Evolutionary conservation across 2,113 vertebrate genomes (phyloP).

Genomic region (Prunella fulvescens): DNA sequence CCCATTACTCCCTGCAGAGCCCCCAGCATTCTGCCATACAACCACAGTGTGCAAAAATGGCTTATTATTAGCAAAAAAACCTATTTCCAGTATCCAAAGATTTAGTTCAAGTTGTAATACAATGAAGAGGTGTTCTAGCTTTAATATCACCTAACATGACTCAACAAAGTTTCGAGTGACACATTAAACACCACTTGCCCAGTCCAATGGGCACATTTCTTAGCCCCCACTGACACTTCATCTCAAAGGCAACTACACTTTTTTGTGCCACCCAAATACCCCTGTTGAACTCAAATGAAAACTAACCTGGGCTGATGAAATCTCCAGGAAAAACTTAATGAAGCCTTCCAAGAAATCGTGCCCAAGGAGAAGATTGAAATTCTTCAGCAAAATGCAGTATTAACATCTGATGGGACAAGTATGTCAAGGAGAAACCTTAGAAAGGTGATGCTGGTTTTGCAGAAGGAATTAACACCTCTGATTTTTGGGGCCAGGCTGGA

Average conservation of each 20-base stretch:
- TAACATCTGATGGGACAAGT: not conserved
- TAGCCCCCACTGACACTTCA: rapidly evolving
- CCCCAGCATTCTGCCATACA: not conserved
- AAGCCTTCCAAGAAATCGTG: not conserved
- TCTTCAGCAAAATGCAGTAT: not conserved
- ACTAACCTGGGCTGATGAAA: not conserved
- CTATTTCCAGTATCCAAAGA: not conserved
- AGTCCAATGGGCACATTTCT: not conserved
- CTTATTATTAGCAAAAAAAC: not conserved
- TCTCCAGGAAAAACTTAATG: not conserved
- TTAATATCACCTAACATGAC: rapidly evolving
- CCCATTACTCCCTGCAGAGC: not conserved
- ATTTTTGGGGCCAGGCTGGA: not conserved
- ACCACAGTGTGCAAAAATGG: not conserved
- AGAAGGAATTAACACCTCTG: not conserved
- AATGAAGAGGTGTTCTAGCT: not conserved
- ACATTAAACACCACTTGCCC: not conserved
- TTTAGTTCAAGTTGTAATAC: not conserved
- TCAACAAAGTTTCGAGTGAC: not conserved
- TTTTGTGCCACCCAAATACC: not conserved
- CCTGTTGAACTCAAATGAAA: not conserved
- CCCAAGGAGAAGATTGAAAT: not conserved
- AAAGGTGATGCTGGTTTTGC: not conserved
- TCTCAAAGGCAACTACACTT: not conserved
- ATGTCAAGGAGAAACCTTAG: not conserved